These are phyloP conservation scores for Sericinus montela DNA, from an alignment of 2,888 invertebrate species.

Conservation along the genomic window DNA sequence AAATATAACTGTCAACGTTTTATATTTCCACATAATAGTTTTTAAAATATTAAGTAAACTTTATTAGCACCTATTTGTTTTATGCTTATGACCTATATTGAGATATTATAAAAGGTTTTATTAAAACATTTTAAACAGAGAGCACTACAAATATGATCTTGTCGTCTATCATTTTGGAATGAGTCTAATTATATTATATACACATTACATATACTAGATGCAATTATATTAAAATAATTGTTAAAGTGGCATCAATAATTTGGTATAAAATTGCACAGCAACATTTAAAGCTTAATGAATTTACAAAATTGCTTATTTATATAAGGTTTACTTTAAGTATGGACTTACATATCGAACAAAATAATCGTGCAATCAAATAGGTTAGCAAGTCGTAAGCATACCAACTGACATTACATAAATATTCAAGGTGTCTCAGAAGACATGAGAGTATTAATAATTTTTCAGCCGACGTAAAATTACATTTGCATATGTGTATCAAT, in stretches of 20 bases:
- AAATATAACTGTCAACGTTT: too few species aligned
- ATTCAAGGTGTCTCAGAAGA: too few species aligned
- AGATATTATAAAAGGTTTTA: background rate
- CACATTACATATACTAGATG: background rate
- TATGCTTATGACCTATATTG: slow-evolving; percentile 1
- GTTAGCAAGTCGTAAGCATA: too few species aligned
- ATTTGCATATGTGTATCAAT: too few species aligned
- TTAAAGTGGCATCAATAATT: slow-evolving; percentile 19
- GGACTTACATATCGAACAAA: background rate
- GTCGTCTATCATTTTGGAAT: background rate
- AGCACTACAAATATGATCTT: background rate
- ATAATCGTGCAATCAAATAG: too few species aligned
- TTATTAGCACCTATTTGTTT: slow-evolving; percentile 60
- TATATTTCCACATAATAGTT: slow-evolving; percentile 1
- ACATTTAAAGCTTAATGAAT: slow-evolving; percentile 12
- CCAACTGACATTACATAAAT: too few species aligned
- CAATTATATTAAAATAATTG: slow-evolving; percentile 3
- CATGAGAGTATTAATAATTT: too few species aligned
- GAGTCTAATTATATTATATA: background rate
- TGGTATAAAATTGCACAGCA: slow-evolving; percentile 33
- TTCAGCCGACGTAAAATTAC: too few species aligned
- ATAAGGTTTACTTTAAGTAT: background rate
- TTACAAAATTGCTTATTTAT: background rate
- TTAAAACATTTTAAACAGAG: slow-evolving; percentile 10
- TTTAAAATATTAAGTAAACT: slow-evolving; percentile 55